Base-by-base conservation (phyloP, 2,113 vertebrate genomes). In the Speoplatyrhinus poulsoni region DNA sequence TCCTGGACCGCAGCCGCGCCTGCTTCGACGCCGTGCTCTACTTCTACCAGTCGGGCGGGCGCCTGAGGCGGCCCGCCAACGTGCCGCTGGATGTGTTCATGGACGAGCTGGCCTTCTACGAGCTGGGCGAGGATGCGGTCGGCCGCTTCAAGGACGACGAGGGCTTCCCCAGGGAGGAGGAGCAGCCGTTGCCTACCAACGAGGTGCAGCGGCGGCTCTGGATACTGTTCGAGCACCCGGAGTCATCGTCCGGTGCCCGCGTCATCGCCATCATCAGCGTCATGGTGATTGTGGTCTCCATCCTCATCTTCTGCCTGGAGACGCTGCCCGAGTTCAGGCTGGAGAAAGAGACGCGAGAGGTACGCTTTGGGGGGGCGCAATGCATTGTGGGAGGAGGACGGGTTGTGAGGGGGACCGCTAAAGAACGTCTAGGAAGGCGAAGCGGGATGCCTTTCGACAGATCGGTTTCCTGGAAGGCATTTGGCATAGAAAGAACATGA, bases 301-400 rank as follows among this genome's bases (percentile, higher is more conserved):
- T 98, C 62, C 91, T 97, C 53, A 95, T 97, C 85, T 98, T 98
- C 91, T 98, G 96, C 79, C 81, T 98, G 70, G 96, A 98, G 90
- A 98, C 96, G 0, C 89, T 98, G 70, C 96, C 96, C 0, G 95
- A 95, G 57, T 96, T 98, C 85, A 93, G 93, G 71, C 82, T 69
- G 1, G 95, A 95, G 52, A 94, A 92, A 54, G 92, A 95, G 55
- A 56, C 85, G 19, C 83, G 80, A 70, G 92, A 94, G 90, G 95
- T 96, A 88, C 90, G 94, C 53, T 16, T 68, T 65, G 10, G 19
- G 9, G 32, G 13, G 49, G 13, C 9, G 9, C 9, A 15, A 52
- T 8, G 49, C 49, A 52, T 52, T 52, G 6, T 19, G 13, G 48
- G 12, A 19, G 11, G 49, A 17, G 47, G n/a, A 26, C 26, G 26